A percentile compares a stretch with the other conserved stretches of the same genome.
Conservation (phyloP, 2,113 vertebrate genomes). For the Sinocyclocheilus rhinocerous region DNA sequence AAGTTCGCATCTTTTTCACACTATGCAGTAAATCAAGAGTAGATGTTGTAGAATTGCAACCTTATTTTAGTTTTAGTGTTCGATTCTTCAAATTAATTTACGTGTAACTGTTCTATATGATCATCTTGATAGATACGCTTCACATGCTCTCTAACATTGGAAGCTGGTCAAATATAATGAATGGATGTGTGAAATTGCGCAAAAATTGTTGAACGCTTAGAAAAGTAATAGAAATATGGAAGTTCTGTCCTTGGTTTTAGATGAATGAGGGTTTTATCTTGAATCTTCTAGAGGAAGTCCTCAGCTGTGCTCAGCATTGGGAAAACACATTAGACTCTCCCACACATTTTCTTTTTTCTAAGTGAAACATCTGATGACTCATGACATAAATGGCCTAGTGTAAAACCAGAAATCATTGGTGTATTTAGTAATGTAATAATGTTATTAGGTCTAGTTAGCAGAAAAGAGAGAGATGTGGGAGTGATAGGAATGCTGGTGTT, state of each 20-base stretch:
- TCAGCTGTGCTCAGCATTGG: background rate
- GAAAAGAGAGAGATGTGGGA: background rate
- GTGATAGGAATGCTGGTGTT: background rate
- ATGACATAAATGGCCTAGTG: background rate
- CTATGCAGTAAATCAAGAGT: background rate
- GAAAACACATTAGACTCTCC: background rate
- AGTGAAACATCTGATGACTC: conserved; percentile 9
- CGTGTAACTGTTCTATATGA: background rate
- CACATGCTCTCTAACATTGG: background rate
- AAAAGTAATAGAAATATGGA: background rate
- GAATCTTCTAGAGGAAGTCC: background rate
- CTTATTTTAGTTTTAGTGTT: background rate
- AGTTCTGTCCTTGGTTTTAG: background rate
- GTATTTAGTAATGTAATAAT: conserved; percentile 41
- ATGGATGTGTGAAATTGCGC: background rate
- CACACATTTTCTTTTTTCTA: background rate
- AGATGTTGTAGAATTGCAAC: background rate
- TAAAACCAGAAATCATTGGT: conserved; percentile 17
- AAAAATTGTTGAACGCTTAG: background rate
- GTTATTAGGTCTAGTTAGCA: background rate
- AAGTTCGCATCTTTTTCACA: background rate
- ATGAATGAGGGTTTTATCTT: background rate
- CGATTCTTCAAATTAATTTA: background rate
- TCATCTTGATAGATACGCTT: background rate
- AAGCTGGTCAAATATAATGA: background rate